These are phyloP conservation scores for Timandra comae DNA, from an alignment of 2,888 invertebrate species.

Conservation along the genomic window DNA sequence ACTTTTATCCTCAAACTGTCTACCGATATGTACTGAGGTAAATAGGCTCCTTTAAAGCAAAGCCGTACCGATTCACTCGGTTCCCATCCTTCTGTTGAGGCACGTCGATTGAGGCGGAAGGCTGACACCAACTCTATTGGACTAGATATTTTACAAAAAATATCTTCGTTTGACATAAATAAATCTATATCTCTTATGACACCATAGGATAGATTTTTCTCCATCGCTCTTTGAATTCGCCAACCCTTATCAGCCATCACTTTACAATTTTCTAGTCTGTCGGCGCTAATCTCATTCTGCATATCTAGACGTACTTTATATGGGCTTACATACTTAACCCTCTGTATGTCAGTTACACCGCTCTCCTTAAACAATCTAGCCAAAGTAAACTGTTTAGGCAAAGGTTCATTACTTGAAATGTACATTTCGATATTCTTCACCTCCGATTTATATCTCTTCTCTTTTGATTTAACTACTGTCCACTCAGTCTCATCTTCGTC, in stretches of 20 bases:
- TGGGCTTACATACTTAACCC: neutral
- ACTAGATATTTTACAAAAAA: slow-evolving; percentile 1
- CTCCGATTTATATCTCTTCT: neutral
- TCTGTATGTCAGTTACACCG: neutral
- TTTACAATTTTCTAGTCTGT: neutral
- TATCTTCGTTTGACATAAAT: slow-evolving; percentile 3
- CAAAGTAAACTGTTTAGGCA: neutral
- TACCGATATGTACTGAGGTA: slow-evolving; percentile 1
- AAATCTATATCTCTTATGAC: slow-evolving; percentile 6
- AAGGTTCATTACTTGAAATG: neutral
- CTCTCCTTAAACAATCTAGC: neutral
- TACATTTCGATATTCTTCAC: neutral
- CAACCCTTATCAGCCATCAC: neutral
- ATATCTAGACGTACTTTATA: neutral
- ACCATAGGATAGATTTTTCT: slow-evolving; percentile 3
- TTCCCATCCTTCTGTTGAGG: neutral
- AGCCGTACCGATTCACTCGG: slow-evolving; percentile 3
- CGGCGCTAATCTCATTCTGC: neutral
- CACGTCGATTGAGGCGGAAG: neutral
- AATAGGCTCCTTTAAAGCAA: slow-evolving; percentile 2
- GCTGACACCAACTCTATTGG: neutral
- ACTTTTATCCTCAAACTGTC: slow-evolving; percentile 11
- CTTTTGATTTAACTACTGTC: neutral
- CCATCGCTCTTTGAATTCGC: neutral
- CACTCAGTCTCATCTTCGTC: neutral